Evolutionary conservation across 2,888 invertebrate genomes (phyloP), one percentile per base, ranked within the genome.

Genomic region (Sminthurides aquaticus): DNA sequence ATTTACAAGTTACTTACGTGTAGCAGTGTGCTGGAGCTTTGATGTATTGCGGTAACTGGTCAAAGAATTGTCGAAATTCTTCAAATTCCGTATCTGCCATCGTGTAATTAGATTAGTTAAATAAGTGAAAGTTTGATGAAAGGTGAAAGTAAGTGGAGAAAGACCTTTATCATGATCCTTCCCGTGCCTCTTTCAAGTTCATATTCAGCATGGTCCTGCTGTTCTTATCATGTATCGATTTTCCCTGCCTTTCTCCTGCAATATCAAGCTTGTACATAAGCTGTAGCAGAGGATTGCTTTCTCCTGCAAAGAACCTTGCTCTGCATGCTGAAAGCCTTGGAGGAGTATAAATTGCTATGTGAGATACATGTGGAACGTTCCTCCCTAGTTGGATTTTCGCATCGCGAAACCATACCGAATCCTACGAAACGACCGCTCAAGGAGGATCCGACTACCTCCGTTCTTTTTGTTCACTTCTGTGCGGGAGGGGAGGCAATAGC

Each of bases 71-170:
- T 77, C 88, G 87, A 82, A 93, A 91, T 84, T 93, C 90, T 81
- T 93, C 92, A 82, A 90, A 93, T 81, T 93, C 92, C 79, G 87
- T 88, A 84, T 93, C 93, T 77, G 91, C 92, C 92, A 93, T 93
- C 69, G 74, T 52, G 11, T 15, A 8, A 20, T 52, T 52, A 52
- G 5, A 20, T 15, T 52, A 15, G 5, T 43, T 18, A 22, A 52
- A 52, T 20, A 34, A 34, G 43, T 34, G 43, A 34, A 34, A 34
- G 43, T 34, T 15, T 15, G 43, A 15, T 34, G 43, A 34, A 34
- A 34, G 43, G 8, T 34, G 43, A 34, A 34, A 34, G 43, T 34
- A 11, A 34, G 15, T 11, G 43, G 8, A 34, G 43, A 34, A 34
- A 34, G 43, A 34, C 43, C 15, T 34, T 34, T 34, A 34, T 15